Base-by-base conservation (phyloP, 2,797 vertebrate genomes). In the Rhynchonycteris naso region DNA sequence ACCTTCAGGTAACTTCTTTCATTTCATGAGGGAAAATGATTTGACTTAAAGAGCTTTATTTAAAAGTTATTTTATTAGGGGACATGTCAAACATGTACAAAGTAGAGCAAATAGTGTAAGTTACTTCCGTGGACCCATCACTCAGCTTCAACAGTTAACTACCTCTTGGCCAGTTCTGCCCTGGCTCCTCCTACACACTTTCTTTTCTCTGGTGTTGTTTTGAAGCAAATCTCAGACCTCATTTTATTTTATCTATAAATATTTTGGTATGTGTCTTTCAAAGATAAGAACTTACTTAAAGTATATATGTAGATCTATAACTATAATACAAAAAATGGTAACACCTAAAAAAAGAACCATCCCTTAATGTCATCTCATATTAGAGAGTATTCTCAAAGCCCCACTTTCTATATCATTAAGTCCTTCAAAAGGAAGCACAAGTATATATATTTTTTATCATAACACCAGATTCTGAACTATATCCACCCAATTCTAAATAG, bases 1-100 rank as follows among this genome's bases (percentile, higher is more conserved):
- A 78, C 33, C 83, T 93, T 94, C 98, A 99, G 99, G 99, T 99
- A 99, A 97, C 93, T 75, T 96, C 65, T 93, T 58, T 82, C 79
- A 63, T 43, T 94, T 88, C 43, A 80, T 5, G 5, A 78, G 75
- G 65, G 88, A 80, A 72, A 54, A 43, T 84, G 14, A 52, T 22
- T 74, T 81, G 50, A 74, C 58, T 88, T 78, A 18, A 80, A 75
- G 21, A 18, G 8, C 9, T 52, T 80, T 66, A 66, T 11, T 3
- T 28, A 75, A 24, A 86, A 8, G 7, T 43, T 26, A 38, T 65
- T 76, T 71, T 85, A 5, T 68, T n/a, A 54, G 38, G 74, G n/a
- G 76, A 90, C 91, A 50, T 52, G 54, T 65, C 86, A 69, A 52
- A 61, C 43, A 16, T 38, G 2, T 52, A 10, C 35, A 58, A 19